phyloP scores from a whole-genome alignment of 2,797 vertebrate genomes.

The Ceryle rudis region DNA sequence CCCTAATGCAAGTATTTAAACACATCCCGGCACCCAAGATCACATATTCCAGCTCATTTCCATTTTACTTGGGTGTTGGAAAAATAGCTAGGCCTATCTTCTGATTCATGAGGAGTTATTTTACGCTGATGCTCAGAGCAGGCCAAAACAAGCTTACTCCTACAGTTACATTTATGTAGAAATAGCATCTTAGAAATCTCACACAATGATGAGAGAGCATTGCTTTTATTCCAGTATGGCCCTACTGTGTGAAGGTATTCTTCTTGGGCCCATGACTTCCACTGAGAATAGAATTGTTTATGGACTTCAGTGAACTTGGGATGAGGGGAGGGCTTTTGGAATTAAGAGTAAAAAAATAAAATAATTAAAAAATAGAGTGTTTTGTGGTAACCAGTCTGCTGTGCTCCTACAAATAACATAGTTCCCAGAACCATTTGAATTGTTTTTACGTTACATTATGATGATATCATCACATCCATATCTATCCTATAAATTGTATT shows the following conservation, averaged over 20 bases:
- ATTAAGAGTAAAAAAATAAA: not conserved
- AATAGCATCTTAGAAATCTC: not conserved
- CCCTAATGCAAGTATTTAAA: not conserved
- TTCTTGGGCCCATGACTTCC: not conserved
- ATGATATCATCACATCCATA: not conserved
- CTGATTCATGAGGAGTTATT: not conserved
- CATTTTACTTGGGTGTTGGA: not conserved
- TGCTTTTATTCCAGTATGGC: not conserved
- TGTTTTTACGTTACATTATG: not conserved
- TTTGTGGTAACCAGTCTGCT: not conserved
- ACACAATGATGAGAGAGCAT: not conserved
- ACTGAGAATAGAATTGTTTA: not conserved
- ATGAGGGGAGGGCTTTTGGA: accelerated
- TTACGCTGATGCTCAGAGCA: not conserved
- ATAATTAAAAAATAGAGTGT: not conserved
- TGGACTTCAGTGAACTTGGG: not conserved
- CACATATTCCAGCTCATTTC: not conserved
- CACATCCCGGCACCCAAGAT: not conserved
- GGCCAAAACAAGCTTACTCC: not conserved
- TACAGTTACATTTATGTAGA: not conserved
- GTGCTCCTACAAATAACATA: not conserved
- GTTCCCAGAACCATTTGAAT: not conserved
- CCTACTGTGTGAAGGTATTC: not conserved
- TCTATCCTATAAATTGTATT: not conserved
- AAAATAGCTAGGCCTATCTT: not conserved